phyloP scores from a whole-genome alignment of 2,888 invertebrate genomes.

The Thereva unica region DNA sequence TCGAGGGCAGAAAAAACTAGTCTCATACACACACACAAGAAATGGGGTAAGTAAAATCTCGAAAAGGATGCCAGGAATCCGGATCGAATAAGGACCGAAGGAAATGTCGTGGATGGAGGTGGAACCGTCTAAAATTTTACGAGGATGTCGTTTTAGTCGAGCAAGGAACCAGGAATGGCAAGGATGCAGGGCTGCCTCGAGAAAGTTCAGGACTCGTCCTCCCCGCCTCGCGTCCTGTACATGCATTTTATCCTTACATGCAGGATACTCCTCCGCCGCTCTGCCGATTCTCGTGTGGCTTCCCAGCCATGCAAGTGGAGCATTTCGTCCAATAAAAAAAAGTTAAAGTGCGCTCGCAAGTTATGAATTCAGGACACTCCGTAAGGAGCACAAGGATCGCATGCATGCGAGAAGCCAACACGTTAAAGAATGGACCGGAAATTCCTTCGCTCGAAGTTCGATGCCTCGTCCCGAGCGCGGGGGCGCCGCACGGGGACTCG shows the following conservation, averaged over 20 bases:
- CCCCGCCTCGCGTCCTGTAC: background rate
- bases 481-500: background rate
- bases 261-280: background rate
- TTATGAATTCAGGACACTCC: slow-evolving; percentile 28
- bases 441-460: background rate
- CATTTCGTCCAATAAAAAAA: slow-evolving; percentile 16
- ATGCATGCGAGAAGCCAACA: slow-evolving; percentile 5
- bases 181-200: slow-evolving; percentile 11
- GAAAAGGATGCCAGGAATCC: slow-evolving; percentile 3
- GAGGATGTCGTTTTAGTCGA: slow-evolving; percentile 20
- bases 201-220: slow-evolving; percentile 28
- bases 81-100: background rate
- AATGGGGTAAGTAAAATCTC: slow-evolving; percentile 9
- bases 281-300: background rate
- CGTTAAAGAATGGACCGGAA: slow-evolving; percentile 8
- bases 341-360: slow-evolving; percentile 32
- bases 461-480: background rate
- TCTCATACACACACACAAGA: slow-evolving; percentile 11
- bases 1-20: slow-evolving; percentile 1
- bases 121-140: slow-evolving; percentile 22
- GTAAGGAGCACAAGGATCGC: background rate
- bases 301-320: no score
- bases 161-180: background rate
- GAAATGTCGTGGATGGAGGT: background rate
- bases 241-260: background rate